phyloP scores from a whole-genome alignment of 2,113 vertebrate species.

The Chionodraco myersi region DNA sequence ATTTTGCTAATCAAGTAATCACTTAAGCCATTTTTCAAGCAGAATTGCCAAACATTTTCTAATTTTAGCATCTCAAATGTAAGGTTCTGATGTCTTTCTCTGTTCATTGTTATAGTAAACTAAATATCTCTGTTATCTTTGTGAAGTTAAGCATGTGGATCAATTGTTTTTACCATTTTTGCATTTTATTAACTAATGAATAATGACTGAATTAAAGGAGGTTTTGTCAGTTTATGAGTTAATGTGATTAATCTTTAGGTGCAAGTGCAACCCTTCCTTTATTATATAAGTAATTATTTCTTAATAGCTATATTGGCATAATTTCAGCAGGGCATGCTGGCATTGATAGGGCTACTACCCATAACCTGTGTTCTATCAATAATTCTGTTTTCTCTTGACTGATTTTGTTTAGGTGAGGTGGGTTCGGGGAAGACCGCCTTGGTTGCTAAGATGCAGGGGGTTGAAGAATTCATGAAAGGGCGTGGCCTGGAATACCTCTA shows the following conservation, averaged over 20 bases:
- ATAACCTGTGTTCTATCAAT: not conserved
- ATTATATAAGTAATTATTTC: not conserved
- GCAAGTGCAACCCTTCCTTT: not conserved
- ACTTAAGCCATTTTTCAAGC: not conserved
- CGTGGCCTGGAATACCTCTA: conserved; percentile 98
- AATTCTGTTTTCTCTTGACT: conserved; percentile 1
- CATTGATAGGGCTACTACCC: not conserved
- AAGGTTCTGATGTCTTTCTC: not conserved
- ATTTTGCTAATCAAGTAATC: not conserved
- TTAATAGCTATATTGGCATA: not conserved
- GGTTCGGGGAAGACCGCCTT: conserved; percentile 97
- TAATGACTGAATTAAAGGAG: not conserved
- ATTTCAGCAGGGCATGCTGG: not conserved
- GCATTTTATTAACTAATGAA: not conserved
- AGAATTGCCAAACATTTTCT: not conserved
- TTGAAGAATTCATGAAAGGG: conserved; percentile 98
- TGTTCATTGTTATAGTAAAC: not conserved
- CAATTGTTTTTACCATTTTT: not conserved
- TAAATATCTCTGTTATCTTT: not conserved
- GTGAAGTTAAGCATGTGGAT: not conserved
- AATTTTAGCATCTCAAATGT: not conserved
- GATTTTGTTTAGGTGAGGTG: conserved; percentile 91
- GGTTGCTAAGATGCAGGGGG: conserved; percentile 95
- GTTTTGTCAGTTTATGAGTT: not conserved
- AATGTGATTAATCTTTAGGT: not conserved